Conservation (phyloP, 53 echinoderm and acorn worm species). For the Zoroaster sp. region DNA sequence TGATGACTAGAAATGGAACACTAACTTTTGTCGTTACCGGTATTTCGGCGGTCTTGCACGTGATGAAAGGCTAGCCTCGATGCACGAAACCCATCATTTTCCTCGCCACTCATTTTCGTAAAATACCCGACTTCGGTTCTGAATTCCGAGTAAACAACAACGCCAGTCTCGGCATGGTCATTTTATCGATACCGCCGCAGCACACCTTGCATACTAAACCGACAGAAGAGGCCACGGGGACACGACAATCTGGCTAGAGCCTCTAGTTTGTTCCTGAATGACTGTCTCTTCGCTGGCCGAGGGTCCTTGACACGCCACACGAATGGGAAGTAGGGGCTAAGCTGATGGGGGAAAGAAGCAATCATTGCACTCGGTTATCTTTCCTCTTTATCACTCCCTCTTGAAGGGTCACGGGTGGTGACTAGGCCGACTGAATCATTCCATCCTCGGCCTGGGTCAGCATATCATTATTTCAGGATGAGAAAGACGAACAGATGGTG, state of each 20-base stretch:
- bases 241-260: background rate
- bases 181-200: background rate
- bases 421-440: conserved; percentile 5
- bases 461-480: background rate
- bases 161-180: background rate
- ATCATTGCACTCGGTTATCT: conserved; percentile 3
- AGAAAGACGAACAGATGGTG: background rate
- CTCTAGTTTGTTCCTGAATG: conserved; percentile 7
- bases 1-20: background rate
- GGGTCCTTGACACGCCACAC: conserved; percentile 40
- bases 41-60: conserved; percentile 32
- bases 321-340: conserved; percentile 38
- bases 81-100: conserved; percentile 11
- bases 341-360: conserved; percentile 26
- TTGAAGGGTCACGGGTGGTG: conserved; percentile 18
- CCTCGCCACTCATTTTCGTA: background rate
- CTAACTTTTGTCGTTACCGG: conserved; percentile 38
- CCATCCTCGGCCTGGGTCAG: background rate
- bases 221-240: background rate
- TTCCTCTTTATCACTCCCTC: conserved; percentile 5
- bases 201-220: background rate
- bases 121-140: background rate
- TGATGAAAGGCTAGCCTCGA: conserved; percentile 24
- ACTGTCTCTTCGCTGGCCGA: conserved; percentile 1
- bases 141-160: background rate